Base-by-base conservation (phyloP, 1,140 invertebrate species). In the Drosophila takahashii region DNA sequence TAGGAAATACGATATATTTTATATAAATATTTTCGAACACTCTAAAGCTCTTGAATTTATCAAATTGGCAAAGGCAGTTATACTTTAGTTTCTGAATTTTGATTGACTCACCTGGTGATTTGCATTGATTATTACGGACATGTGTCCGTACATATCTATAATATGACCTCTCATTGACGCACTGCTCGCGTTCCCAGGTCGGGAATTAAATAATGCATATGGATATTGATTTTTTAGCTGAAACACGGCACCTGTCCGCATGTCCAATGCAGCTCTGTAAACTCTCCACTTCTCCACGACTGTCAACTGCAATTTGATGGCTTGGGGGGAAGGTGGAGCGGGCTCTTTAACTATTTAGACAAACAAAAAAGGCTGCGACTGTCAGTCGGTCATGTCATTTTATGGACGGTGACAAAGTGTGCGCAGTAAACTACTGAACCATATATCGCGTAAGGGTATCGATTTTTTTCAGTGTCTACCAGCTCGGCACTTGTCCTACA, bases 351-450 rank as follows among this genome's bases (percentile, higher is more conserved):
- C 72, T 78, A 87, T 86, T 86, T 69, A 81, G 51, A 70, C 59
- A 70, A 62, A 70, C 36, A 53, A 65, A 71, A 50, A 44, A 15
- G 47, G 29, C 41, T 45, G 39, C 9, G 3, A 41, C 39, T 32
- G 32, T 18, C 18, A 37, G 5, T 36, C 16, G 66, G 59, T 44
- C 74, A 81, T 81, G 66, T 53, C 50, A 59, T 39, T 58, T 41
- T 45, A 47, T 34, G 50, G 39, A 45, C 54, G 39, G 27, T 37
- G 77, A 60, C 57, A 72, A 60, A 79, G 18, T 64, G 61, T 81
- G 81, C 83, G 83, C 81, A 86, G 81, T 86, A 87, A 85, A 79
- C 79, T 65, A 76, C 48, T 64, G 60, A 86, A 79, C 79, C 79
- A 76, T 61, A 67, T 66, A 77, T 53, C 72, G 74, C 80, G 69